Evolutionary conservation across 2,888 invertebrate species (phyloP).

Genomic region (Herminia tarsipennalis): DNA sequence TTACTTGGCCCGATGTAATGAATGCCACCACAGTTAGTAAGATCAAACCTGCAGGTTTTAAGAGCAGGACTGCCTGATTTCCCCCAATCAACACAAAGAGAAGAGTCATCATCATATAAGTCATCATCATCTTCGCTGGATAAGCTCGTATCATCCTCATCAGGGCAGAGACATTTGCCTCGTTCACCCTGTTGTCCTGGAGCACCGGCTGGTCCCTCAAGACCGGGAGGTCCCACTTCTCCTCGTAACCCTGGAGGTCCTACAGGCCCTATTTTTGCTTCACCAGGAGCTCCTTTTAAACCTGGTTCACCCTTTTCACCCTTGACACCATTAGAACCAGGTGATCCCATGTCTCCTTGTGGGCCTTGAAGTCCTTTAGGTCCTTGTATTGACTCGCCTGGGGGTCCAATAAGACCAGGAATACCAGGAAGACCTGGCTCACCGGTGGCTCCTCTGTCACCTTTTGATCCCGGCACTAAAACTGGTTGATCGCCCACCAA

Average conservation of each 20-base stretch:
- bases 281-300: neutral
- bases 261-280: neutral
- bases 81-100: too few relatives aligned
- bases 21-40: neutral
- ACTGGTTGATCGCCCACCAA: neutral
- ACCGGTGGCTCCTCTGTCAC: conserved; percentile 4
- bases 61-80: too few relatives aligned
- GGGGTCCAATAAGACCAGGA: neutral
- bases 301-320: conserved; percentile 6
- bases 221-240: neutral
- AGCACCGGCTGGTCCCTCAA: neutral
- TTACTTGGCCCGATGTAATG: conserved; percentile 2
- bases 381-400: neutral
- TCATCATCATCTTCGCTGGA: neutral
- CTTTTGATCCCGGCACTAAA: conserved; percentile 1
- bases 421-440: neutral
- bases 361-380: neutral
- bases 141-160: neutral
- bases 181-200: conserved; percentile 1
- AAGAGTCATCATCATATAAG: too few relatives aligned
- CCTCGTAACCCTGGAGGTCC: conserved; percentile 6
- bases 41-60: too few relatives aligned
- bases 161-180: neutral
- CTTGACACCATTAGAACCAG: neutral
- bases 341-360: neutral